Base-by-base conservation (phyloP, 2,888 invertebrate species). In the Polyploca ridens region DNA sequence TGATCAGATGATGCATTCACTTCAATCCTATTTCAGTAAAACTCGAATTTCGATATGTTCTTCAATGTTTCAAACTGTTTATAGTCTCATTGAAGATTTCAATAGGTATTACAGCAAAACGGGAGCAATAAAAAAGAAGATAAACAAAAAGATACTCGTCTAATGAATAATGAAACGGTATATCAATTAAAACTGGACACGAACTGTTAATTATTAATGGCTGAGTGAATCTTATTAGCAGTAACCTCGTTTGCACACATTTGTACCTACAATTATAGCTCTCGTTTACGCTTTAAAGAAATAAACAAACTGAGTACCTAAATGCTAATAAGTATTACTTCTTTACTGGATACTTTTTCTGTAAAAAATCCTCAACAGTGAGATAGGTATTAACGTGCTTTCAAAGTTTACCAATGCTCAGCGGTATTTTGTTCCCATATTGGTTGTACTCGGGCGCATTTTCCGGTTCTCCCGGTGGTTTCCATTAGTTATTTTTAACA, bases 121-220 rank as follows among this genome's bases (percentile, higher is more conserved):
- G 3, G 49, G 6, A 49, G n/a, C 49, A 16, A 49, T 16, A 49
- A 49, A 54, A 49, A 54, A 54, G 19, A 19, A 41, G 13, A 41
- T 41, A 41, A 64, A 70, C 66, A 68, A 63, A 62, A 70, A 68
- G 63, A 61, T 57, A 54, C 64, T 16, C 60, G 65, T 63, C 65
- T 64, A 58, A 74, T 73, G 67, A 71, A 70, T 72, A 67, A 72
- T 74, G 68, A 62, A 72, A 69, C n/a, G 59, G 33, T 54, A 59
- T 58, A 65, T 72, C 67, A 69, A 69, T 67, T 33, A 65, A 64
- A 58, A 67, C 60, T 69, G 67, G 63, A 68, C 70, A 67, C 65
- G 63, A 66, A 64, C 65, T 63, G 46, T 71, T 64, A 64, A 71
- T 67, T 54, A 74, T 64, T 69, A 68, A 74, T 71, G 67, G 66